Percentiles rank a stretch among this genome's conserved stretches.
These are phyloP conservation scores for Syrrhaptes paradoxus DNA, from an alignment of 2,113 vertebrate species.

Conservation along the genomic window DNA sequence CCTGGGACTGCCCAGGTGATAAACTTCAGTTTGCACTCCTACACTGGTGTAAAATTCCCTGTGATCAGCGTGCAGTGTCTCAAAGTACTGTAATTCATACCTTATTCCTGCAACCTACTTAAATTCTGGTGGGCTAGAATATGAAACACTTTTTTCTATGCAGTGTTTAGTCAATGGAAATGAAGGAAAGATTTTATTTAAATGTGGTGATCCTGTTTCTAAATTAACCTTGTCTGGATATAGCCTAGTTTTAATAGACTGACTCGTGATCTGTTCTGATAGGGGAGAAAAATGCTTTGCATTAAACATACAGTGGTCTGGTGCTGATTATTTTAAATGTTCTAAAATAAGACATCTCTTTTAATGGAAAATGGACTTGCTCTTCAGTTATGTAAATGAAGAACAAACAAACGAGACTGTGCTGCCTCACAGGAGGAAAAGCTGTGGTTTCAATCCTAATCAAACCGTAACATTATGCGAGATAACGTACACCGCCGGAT, in stretches of 20 bases:
- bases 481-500: background rate
- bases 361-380: background rate
- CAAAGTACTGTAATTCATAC: background rate
- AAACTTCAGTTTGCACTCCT: background rate
- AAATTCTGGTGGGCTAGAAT: background rate
- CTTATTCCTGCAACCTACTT: background rate
- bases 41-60: background rate
- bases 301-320: background rate
- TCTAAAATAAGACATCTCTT: background rate
- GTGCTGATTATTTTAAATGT: background rate
- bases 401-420: background rate
- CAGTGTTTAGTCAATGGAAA: background rate
- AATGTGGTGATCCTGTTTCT: background rate
- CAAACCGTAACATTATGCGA: background rate
- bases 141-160: background rate
- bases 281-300: background rate
- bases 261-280: background rate
- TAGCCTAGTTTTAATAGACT: background rate
- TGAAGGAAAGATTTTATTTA: background rate
- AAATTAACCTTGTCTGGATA: background rate
- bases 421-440: constrained; percentile 3
- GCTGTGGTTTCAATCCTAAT: constrained; percentile 13
- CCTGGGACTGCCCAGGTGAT: background rate
- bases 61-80: background rate
- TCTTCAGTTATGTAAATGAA: background rate